Evolutionary conservation across 1,140 invertebrate species (phyloP).

Genomic region (Drosophila watanabei): DNA sequence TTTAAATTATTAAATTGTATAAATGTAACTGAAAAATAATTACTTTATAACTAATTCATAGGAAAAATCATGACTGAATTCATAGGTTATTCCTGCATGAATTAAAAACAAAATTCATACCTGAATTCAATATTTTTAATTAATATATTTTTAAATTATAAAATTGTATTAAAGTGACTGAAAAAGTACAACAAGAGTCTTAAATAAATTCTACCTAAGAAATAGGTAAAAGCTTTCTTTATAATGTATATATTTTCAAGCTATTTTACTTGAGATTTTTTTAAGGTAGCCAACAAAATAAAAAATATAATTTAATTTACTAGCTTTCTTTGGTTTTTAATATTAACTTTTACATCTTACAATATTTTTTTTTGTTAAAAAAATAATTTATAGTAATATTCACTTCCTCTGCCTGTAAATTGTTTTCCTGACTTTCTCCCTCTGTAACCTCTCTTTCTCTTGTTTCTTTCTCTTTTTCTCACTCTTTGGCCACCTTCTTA

Average conservation of each 20-base stretch:
- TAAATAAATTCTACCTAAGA: not conserved
- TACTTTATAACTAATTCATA: too few species aligned
- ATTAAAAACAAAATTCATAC: too few species aligned
- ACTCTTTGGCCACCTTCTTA: conserved; percentile 10
- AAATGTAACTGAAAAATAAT: not conserved
- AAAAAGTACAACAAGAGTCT: too few species aligned
- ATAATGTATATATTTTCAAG: not conserved
- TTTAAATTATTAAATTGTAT: too few species aligned
- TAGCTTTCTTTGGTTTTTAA: too few species aligned
- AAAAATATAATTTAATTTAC: not conserved
- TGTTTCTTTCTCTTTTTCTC: not conserved
- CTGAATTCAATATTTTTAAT: too few species aligned
- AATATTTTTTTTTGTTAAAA: not conserved
- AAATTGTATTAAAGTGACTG: not conserved
- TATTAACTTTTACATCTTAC: not conserved
- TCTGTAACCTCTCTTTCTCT: conserved; percentile 1
- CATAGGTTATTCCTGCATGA: too few species aligned
- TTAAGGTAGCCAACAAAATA: not conserved
- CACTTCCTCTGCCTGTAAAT: not conserved
- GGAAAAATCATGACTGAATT: too few species aligned
- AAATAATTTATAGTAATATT: too few species aligned
- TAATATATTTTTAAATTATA: too few species aligned
- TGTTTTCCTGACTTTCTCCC: not conserved
- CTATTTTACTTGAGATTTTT: not conserved
- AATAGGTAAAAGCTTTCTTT: not conserved